A percentile compares a stretch with the other conserved stretches of the same genome.
Conservation (phyloP, 2,113 vertebrate genomes). For the Hydrochoerus hydrochaeris region DNA sequence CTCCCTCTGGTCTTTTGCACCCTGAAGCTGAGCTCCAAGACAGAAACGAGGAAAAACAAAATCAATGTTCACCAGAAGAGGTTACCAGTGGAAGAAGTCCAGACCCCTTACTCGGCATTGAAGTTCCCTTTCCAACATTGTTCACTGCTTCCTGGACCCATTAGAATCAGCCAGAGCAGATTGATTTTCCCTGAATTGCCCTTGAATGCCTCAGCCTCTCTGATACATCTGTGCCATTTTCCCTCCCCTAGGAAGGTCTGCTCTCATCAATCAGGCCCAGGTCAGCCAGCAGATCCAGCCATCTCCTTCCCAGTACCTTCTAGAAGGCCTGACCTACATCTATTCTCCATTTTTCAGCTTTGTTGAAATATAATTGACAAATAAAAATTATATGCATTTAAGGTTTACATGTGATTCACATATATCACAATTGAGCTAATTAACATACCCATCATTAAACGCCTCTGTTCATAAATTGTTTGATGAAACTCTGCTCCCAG, state of each 20-base stretch:
- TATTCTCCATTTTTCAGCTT: background rate
- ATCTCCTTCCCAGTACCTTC: background rate
- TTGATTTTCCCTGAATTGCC: background rate
- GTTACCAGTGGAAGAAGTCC: background rate
- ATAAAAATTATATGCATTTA: background rate
- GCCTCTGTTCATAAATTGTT: background rate
- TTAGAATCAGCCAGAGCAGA: background rate
- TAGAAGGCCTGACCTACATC: background rate
- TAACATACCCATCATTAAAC: background rate
- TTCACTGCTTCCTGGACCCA: background rate
- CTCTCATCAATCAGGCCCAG: background rate
- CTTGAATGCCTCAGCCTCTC: background rate
- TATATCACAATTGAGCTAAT: background rate
- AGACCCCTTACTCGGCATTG: background rate
- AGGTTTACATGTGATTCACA: background rate
- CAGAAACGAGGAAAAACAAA: background rate
- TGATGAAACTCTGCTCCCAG: background rate
- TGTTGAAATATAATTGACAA: background rate
- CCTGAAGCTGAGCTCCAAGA: background rate
- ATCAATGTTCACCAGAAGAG: background rate
- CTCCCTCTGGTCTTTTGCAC: background rate
- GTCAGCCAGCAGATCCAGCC: background rate
- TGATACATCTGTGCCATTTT: too few relatives aligned
- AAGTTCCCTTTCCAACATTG: background rate
- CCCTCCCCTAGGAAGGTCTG: background rate